phyloP scores from a whole-genome alignment of 1,140 invertebrate genomes.

The Papilio xuthus region DNA sequence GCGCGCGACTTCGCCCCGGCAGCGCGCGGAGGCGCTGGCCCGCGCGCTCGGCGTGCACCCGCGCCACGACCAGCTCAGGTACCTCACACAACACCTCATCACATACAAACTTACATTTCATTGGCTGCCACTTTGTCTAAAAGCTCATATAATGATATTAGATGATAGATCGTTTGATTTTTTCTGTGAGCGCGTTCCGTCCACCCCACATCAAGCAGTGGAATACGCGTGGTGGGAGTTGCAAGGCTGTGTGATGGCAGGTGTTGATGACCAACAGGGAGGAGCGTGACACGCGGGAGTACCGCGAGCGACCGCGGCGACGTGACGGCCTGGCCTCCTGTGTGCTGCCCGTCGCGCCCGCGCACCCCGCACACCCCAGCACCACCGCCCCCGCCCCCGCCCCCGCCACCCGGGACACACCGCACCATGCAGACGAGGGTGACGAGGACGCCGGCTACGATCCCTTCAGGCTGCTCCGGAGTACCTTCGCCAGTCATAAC shows the following conservation, averaged over 20 bases:
- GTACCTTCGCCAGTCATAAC: conserved; percentile 62
- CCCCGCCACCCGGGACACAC: background rate
- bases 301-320: conserved; percentile 48
- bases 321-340: conserved; percentile 55
- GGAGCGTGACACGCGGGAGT: conserved; percentile 40
- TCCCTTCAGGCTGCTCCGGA: conserved; percentile 64
- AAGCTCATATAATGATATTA: too few relatives aligned
- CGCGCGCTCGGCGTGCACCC: conserved; percentile 65
- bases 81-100: background rate
- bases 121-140: too few relatives aligned
- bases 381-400: conserved; percentile 39
- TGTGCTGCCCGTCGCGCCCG: conserved; percentile 50
- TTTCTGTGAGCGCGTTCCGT: too few relatives aligned
- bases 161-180: too few relatives aligned
- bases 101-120: background rate
- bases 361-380: conserved; percentile 49
- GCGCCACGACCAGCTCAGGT: conserved; percentile 58
- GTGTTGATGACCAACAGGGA: conserved; percentile 36
- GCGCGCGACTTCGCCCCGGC: conserved; percentile 43
- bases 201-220: too few relatives aligned
- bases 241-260: too few relatives aligned
- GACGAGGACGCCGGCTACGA: conserved; percentile 55
- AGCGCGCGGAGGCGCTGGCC: conserved; percentile 57
- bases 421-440: conserved; percentile 23
- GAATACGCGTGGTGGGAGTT: too few relatives aligned